Conservation (phyloP, 2,888 invertebrate genomes). For the Rhyacophila evoluta region DNA sequence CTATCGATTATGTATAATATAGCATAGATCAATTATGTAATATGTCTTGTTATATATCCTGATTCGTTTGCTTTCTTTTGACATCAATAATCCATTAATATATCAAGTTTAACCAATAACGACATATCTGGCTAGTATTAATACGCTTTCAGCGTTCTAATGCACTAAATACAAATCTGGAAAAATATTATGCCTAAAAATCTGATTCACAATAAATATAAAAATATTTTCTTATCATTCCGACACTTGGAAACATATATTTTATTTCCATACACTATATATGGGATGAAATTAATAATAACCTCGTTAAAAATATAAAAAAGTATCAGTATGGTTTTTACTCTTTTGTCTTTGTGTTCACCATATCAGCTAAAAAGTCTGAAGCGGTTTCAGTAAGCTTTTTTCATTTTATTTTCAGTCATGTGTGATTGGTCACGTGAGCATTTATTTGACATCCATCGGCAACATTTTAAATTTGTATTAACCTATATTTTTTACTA, state of each 20-base stretch:
- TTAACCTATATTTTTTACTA: background rate
- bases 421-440: conserved; percentile 18
- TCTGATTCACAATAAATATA: too few species aligned
- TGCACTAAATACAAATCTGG: too few species aligned
- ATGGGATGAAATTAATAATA: background rate
- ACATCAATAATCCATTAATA: too few species aligned
- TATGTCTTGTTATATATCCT: background rate
- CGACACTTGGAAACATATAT: too few species aligned
- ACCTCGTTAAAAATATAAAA: too few species aligned
- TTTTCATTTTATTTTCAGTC: conserved; percentile 2
- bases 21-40: background rate
- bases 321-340: background rate
- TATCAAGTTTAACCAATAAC: too few species aligned
- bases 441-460: background rate
- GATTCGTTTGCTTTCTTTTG: background rate
- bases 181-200: too few species aligned
- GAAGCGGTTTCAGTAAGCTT: background rate
- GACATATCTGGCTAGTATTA: too few species aligned
- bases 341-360: background rate
- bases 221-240: too few species aligned
- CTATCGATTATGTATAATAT: background rate
- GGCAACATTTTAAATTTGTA: background rate
- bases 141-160: too few species aligned
- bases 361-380: conserved; percentile 1
- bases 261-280: too few species aligned